Base-by-base conservation (phyloP, 2,113 vertebrate genomes). In the Misgurnus anguillicaudatus region DNA sequence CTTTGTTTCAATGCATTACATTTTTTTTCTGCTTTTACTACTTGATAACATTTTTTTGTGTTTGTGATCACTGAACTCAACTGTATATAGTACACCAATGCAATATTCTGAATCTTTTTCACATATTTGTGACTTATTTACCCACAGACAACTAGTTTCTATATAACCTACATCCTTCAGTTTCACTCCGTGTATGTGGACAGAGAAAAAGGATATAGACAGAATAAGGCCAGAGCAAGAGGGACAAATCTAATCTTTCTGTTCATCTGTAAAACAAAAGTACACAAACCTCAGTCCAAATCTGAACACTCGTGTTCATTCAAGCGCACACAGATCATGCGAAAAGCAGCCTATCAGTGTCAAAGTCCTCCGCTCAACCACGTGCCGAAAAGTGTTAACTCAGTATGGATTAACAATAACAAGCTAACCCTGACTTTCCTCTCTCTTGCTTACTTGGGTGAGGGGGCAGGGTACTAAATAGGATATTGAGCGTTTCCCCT, bases 401-500 rank as follows among this genome's bases (percentile, higher is more conserved):
- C 61, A 71, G 53, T 79, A 73, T 73, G 24, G 67, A 84, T 84
- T 82, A 76, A 75, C 76, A 47, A 67, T 82, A 76, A 77, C 60
- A 60, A 24, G 19, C 72, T 62, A 66, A 65, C 42, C 58, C 69
- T 36, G 19, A 60, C 36, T 61, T 48, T 61, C 13, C 62, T n/a
- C 73, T 6, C 68, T 61, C 58, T 47, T 16, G 24, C 47, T 57
- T 4, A 55, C 55, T 77, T 31, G 51, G 45, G 38, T 74, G 68
- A 60, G 9, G 17, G 73, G 81, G 76, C 73, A 14, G 58, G 17
- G 69, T 61, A 75, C 72, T 47, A 39, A 82, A 83, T 67, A 82
- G 87, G 84, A 85, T 88, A 91, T 87, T 80, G 87, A 89, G 87
- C 64, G 39, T 82, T 88, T 69, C 81, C 53, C 66, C 70, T 71